Base-by-base conservation (phyloP, 2,888 invertebrate genomes). In the Cheilosia pagana region DNA sequence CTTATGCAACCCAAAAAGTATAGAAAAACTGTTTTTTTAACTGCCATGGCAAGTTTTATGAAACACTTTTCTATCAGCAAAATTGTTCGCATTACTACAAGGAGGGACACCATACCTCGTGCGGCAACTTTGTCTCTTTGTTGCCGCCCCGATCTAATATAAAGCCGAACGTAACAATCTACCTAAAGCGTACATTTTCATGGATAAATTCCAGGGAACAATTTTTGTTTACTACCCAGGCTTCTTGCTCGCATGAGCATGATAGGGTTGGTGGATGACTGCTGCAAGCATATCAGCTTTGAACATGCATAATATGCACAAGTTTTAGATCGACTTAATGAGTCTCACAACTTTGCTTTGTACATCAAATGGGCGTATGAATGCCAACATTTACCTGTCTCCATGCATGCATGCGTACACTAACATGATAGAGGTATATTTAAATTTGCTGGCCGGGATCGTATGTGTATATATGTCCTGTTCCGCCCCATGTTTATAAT, bases 111-210 rank as follows among this genome's bases (percentile, higher is more conserved):
- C 8, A 19, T 19, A 8, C n/a, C 76, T 48, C 41, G 62, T 7
- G 16, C 16, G 19, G 45, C 10, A 53, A 48, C 23, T 21, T n/a
- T 35, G 23, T n/a, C 43, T 28, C 21, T n/a, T 63, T 55, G 35
- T 65, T 25, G 35, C 25, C 50, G 43, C 57, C 65, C 28, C 52
- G 59, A 52, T 72, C 52, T 72, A 39, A 59, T 65, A 78, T 65
- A 63, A 72, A 59, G 43, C 62, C 48, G n/a, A 52, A 72, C 45
- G 65, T 65, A 74, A 67, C 45, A 59, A 60, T 79, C 28, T 67
- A 53, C 52, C 53, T 53, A 12, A n/a, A 67, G 74, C 41, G 45
- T 39, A 74, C 39, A 60, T 74, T 43, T 74, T 72, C 74, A 48
- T 39, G 52, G 52, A 31, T 60, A 79, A 52, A 67, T 67, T 72